Base-by-base conservation (phyloP, 2,888 invertebrate species). In the Aquatica leii region DNA sequence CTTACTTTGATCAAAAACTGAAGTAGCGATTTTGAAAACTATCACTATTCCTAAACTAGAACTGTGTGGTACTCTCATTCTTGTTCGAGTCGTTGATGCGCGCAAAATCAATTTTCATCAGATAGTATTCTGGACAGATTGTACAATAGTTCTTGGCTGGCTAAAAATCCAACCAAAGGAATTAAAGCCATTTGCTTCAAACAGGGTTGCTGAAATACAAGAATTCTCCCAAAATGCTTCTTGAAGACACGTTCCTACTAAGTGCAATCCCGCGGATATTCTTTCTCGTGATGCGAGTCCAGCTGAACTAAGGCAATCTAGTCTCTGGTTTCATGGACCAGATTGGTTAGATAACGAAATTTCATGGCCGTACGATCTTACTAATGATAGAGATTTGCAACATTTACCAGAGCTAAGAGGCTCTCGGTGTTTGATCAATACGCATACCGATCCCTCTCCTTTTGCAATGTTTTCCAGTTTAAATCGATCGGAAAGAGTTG, bases 181-280 rank as follows among this genome's bases (percentile, higher is more conserved):
- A 20, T 55, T 61, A 31, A 50, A 57, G n/a, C 24, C 52, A 14
- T 62, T 62, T 31, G 57, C 57, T 9, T 34, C 37, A 21, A 48
- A 61, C 18, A 14, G 61, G 4, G 49, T 61, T 9, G 43, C 54
- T 12, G 49, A 64, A 40, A 60, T 64, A n/a, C 60, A 62, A 46
- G n/a, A n/a, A 11, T n/a, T 34, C 12, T 46, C 61, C 0, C 17
- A 51, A 18, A 34, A 15, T 8, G n/a, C 40, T 14, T n/a, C 17
- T 18, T 65, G 61, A 61, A 20, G 20, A 37, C 65, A 62, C 48
- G 21, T 65, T 6, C 15, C 31, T 9, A 52, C 61, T 15, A 24
- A 41, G 20, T 46, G 40, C 6, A 65, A 65, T 46, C 57, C 65
- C 11, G 65, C 57, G 1, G 65, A 37, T 37, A n/a, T 24, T 24